Percentiles rank a stretch among this genome's conserved stretches.
These are phyloP conservation scores for Embiotoca jacksoni DNA, from an alignment of 2,113 vertebrate species.

Conservation along the genomic window DNA sequence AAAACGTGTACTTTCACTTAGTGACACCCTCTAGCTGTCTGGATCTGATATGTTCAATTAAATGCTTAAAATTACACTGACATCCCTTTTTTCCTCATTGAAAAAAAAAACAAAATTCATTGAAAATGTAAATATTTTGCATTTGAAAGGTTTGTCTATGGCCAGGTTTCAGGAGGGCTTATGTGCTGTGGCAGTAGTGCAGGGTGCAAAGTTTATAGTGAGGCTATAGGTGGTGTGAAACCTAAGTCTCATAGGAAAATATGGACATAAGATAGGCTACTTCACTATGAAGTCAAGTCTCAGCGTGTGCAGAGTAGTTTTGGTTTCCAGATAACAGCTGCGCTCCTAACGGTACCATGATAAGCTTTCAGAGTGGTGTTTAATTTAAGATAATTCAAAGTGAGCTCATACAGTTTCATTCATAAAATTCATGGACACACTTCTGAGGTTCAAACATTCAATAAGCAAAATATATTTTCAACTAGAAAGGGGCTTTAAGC, in stretches of 20 bases:
- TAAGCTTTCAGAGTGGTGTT: background rate
- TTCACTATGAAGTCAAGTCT: background rate
- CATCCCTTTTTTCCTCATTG: background rate
- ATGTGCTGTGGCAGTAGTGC: too few relatives aligned
- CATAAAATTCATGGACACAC: background rate
- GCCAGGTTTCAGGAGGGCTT: too few relatives aligned
- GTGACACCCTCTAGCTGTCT: too few relatives aligned
- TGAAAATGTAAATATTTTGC: background rate
- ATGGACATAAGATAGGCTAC: background rate
- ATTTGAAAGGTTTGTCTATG: background rate
- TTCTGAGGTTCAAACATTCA: too few relatives aligned
- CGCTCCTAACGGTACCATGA: too few relatives aligned
- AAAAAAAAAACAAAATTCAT: background rate
- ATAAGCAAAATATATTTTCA: too few relatives aligned
- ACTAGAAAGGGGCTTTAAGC: too few relatives aligned
- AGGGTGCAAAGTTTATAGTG: too few relatives aligned
- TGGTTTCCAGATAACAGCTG: background rate
- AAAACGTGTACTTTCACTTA: too few relatives aligned
- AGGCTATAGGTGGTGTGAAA: too few relatives aligned
- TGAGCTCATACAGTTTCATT: background rate
- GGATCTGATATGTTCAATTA: background rate
- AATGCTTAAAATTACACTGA: background rate
- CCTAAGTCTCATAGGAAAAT: too few relatives aligned
- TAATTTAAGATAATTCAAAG: too few relatives aligned
- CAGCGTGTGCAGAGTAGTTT: background rate